A percentile compares a stretch with the other conserved stretches of the same genome.
phyloP scores from a whole-genome alignment of 2,113 vertebrate species.

The Epinephelus moara region DNA sequence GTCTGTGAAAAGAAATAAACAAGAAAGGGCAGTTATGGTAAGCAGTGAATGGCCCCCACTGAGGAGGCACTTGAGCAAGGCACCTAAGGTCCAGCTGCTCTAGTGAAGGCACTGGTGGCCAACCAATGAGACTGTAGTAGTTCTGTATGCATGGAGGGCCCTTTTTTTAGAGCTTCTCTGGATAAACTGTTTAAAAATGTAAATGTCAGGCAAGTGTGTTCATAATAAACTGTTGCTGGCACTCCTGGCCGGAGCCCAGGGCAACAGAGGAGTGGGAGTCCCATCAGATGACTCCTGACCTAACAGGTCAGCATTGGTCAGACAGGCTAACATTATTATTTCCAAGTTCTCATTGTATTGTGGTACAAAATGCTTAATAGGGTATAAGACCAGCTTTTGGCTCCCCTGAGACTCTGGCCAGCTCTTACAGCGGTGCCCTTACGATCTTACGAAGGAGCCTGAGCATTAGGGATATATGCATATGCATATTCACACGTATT shows the following conservation, averaged over 20 bases:
- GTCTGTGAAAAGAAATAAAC: neutral
- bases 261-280: neutral
- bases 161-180: neutral
- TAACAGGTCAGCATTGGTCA: neutral
- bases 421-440: neutral
- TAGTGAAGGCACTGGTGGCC: neutral
- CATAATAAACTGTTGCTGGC: neutral
- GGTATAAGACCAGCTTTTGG: neutral
- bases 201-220: neutral
- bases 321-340: neutral
- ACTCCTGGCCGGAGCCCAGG: neutral
- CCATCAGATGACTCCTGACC: neutral
- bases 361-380: neutral
- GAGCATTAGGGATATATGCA: neutral
- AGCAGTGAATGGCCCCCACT: neutral
- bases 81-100: neutral
- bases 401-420: neutral
- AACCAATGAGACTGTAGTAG: neutral
- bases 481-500: neutral
- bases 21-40: neutral
- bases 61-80: neutral
- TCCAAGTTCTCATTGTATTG: neutral
- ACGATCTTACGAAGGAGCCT: neutral
- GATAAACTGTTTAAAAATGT: neutral
- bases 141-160: neutral